Evolutionary conservation across 2,888 invertebrate genomes (phyloP), one percentile per base, ranked within the genome.

Genomic region (Dryobotodes eremita): DNA sequence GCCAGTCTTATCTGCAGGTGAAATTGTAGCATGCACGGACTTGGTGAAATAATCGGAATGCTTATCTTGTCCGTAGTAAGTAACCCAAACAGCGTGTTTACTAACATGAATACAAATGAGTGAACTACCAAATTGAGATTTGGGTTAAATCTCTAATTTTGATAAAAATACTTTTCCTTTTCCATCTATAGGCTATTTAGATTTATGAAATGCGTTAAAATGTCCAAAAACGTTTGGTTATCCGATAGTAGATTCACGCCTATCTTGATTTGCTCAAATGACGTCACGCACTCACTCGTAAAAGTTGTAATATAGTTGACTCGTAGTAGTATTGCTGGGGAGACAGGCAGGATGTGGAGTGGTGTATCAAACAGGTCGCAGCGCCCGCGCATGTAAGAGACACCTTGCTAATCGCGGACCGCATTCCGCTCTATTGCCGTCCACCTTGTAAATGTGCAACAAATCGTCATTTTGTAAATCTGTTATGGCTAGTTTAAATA

Each of bases 351-450:
- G 90, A 89, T 90, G 89, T 83, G 72, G 82, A 73, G 79, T 78
- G 82, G 78, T 79, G 84, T 79, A 80, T 71, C 78, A 78, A 89
- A 87, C 90, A 82, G 87, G 90, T 87, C 86, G 79, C 82, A 42
- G 80, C 77, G 81, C 84, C 75, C 72, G 85, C 87, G 86, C 82
- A 64, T 76, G 66, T 77, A 76, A 80, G 74, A 82, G 82, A 85
- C 90, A 84, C 86, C 88, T 83, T 82, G 85, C 84, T 85, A 86
- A 91, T 90, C 85, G 86, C 36, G 72, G 75, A 90, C 91, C 86
- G 84, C 91, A 92, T 88, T 89, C 90, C 89, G 59, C 46, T 82
- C 77, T 84, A 83, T 80, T 81, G 77, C 81, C 68, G 71, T 71
- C 82, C 78, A 83, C 83, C 76, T 86, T 86, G 74, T 80, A 64